Evolutionary conservation across 2,888 invertebrate genomes (phyloP).

Genomic region (Cotesia congregata): DNA sequence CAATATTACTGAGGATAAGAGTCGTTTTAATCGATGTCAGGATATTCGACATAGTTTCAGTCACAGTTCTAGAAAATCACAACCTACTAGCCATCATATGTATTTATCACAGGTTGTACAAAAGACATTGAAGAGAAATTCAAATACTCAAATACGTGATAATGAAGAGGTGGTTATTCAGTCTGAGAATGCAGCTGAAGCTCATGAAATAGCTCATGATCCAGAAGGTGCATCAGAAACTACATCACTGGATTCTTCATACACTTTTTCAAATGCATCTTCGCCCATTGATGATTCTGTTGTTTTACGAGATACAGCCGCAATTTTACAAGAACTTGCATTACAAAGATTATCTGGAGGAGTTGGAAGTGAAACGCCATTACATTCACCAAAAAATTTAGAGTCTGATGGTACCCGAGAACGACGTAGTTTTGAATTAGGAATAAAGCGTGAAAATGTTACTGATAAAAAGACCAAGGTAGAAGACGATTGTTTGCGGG

Average conservation of each 20-base stretch:
- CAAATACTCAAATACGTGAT: conserved; percentile 44
- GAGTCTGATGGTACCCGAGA: conserved; percentile 59
- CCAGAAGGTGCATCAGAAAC: conserved; percentile 65
- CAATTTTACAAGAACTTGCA: conserved; percentile 65
- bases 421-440: conserved; percentile 70
- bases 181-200: conserved; percentile 66
- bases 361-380: conserved; percentile 56
- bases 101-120: conserved; percentile 54
- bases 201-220: conserved; percentile 63
- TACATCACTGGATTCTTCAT: conserved; percentile 58
- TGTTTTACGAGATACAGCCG: conserved; percentile 64
- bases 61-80: conserved; percentile 55
- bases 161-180: conserved; percentile 59
- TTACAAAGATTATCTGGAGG: conserved; percentile 65
- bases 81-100: conserved; percentile 50
- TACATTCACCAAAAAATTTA: conserved; percentile 53
- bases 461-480: conserved; percentile 70
- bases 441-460: conserved; percentile 71
- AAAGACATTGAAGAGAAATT: conserved; percentile 46
- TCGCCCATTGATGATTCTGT: conserved; percentile 62
- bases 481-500: conserved; percentile 65
- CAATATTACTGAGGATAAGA: conserved; percentile 6
- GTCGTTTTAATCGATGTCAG: conserved; percentile 48
- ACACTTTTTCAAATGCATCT: conserved; percentile 59
- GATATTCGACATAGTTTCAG: conserved; percentile 54